Conservation (phyloP, 2,888 invertebrate genomes). For the Orchestes rusci region DNA sequence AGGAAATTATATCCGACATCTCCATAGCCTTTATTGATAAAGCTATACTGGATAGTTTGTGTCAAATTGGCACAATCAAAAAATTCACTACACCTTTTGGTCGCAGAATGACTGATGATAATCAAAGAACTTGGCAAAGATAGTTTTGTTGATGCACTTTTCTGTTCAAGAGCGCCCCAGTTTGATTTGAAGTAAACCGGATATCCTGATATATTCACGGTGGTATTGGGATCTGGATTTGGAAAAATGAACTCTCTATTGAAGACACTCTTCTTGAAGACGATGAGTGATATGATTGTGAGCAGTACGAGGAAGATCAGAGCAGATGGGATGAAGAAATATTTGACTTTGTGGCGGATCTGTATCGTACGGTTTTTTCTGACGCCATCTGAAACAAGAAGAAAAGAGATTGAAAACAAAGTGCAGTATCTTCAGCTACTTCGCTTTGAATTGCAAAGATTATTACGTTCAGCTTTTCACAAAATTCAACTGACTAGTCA, state of each 20-base stretch:
- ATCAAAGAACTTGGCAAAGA: conserved; percentile 7
- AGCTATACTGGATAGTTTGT: conserved; percentile 6
- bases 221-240: conserved; percentile 8
- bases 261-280: conserved; percentile 4
- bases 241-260: neutral
- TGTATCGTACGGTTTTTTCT: too few relatives aligned
- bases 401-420: too few relatives aligned
- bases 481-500: too few relatives aligned
- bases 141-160: neutral
- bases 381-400: conserved; percentile 11
- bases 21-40: conserved; percentile 3
- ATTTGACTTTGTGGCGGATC: conserved; percentile 3
- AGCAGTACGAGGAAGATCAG: conserved; percentile 2
- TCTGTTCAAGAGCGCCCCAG: conserved; percentile 15
- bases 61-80: conserved; percentile 6
- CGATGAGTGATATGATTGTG: neutral
- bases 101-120: conserved; percentile 18
- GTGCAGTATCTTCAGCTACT: too few relatives aligned
- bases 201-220: conserved; percentile 7
- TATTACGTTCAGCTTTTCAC: too few relatives aligned
- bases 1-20: conserved; percentile 47
- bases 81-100: conserved; percentile 10
- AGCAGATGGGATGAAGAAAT: conserved; percentile 4
- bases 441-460: too few relatives aligned
- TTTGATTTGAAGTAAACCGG: conserved; percentile 14